These are phyloP conservation scores for Mesoclemmys tuberculata DNA, from an alignment of 2,113 vertebrate genomes.

Conservation along the genomic window DNA sequence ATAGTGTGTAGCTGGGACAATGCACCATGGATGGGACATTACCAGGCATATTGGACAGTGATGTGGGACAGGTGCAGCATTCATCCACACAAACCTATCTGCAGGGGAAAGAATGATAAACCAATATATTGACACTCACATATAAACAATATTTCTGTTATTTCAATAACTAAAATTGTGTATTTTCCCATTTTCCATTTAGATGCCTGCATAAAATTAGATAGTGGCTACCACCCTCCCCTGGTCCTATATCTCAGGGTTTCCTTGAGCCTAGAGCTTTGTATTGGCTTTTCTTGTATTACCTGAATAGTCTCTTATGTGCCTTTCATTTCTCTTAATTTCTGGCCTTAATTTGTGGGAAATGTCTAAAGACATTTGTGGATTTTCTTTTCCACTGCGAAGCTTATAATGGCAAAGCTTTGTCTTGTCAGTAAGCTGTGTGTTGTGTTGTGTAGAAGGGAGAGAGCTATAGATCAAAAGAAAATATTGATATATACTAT, in stretches of 20 bases:
- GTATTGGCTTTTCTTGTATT: neutral
- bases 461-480: neutral
- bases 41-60: fast-evolving
- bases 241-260: neutral
- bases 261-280: neutral
- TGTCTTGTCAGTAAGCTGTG: slow-evolving; percentile 5
- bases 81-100: neutral
- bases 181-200: neutral
- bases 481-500: neutral
- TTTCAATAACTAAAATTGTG: neutral
- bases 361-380: slow-evolving; percentile 24
- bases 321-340: slow-evolving; percentile 53
- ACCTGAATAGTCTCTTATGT: neutral
- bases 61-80: fast-evolving
- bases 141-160: neutral
- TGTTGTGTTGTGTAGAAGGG: neutral
- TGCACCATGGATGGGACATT: neutral
- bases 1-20: neutral
- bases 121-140: neutral
- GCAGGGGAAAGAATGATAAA: neutral
- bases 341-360: neutral
- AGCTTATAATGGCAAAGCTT: neutral
- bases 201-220: neutral
- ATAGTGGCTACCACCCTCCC: neutral
- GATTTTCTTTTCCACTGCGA: neutral